Evolutionary conservation across 2,797 vertebrate species (phyloP).

Genomic region (Leptoclinus maculatus): DNA sequence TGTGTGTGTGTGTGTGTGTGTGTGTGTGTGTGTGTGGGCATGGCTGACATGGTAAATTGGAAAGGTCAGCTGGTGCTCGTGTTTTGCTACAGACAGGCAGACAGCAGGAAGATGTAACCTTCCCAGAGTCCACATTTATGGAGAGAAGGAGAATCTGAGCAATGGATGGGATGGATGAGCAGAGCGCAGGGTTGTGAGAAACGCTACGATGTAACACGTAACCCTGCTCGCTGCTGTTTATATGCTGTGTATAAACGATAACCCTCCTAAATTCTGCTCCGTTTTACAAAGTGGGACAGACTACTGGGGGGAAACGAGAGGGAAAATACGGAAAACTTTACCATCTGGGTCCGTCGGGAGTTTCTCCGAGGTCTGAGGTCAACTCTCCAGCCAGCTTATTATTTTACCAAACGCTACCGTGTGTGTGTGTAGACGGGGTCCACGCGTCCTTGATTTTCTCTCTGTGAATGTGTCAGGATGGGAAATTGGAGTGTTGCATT

Average conservation of each 20-base stretch:
- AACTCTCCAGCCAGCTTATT: slow-evolving; percentile 59
- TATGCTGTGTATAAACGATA: slow-evolving; percentile 34
- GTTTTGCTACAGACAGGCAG: slow-evolving; percentile 48
- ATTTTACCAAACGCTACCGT: slow-evolving; percentile 49
- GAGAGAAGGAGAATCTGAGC: slow-evolving; percentile 15
- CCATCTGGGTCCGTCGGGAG: slow-evolving; percentile 31
- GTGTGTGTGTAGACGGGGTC: neutral
- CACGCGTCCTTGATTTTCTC: slow-evolving; percentile 30
- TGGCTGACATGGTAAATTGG: slow-evolving; percentile 75
- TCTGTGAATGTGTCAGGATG: slow-evolving; percentile 44
- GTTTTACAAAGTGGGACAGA: slow-evolving; percentile 40
- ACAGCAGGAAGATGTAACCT: slow-evolving; percentile 61
- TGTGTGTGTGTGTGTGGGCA: neutral
- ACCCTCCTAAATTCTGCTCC: slow-evolving; percentile 16
- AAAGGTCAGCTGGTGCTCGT: slow-evolving; percentile 73
- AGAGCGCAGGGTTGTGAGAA: neutral
- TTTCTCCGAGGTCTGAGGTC: slow-evolving; percentile 54
- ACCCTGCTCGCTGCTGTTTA: slow-evolving; percentile 31
- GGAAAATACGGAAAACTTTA: slow-evolving; percentile 26
- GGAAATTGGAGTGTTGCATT: slow-evolving; percentile 48
- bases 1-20: slow-evolving; percentile 19
- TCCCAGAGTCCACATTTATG: slow-evolving; percentile 38
- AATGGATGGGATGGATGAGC: neutral
- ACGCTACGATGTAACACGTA: slow-evolving; percentile 19
- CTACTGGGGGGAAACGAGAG: neutral